phyloP scores from a whole-genome alignment of 2,888 invertebrate species.

The Rhogogaster chlorosoma region DNA sequence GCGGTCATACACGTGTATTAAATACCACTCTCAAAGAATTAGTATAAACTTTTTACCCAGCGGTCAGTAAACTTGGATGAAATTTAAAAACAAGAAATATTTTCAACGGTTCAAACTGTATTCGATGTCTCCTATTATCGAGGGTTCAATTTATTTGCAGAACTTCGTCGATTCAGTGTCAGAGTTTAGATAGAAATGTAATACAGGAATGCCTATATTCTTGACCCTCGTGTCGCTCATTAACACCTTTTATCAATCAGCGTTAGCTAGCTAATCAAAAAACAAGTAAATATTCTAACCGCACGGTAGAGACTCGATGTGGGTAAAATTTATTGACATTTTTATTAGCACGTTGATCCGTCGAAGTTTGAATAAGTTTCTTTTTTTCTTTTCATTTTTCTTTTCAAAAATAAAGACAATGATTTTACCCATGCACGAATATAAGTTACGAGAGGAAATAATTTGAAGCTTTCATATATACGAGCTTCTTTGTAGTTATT shows the following conservation, averaged over 20 bases:
- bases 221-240: not conserved
- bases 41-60: not conserved
- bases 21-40: not conserved
- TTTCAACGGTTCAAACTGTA: not conserved
- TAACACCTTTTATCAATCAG: conserved; percentile 29
- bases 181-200: not conserved
- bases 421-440: not conserved
- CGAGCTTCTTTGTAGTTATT: too few species aligned
- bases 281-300: not conserved
- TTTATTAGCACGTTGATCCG: not conserved
- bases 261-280: conserved; percentile 5
- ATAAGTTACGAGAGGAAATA: not conserved
- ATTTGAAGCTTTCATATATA: not conserved
- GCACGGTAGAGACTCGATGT: not conserved
- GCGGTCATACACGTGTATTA: not conserved
- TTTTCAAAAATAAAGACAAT: not conserved
- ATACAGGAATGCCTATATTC: not conserved
- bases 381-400: too few species aligned
- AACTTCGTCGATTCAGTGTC: not conserved
- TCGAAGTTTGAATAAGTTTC: not conserved
- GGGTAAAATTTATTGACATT: not conserved
- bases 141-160: not conserved
- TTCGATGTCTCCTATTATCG: not conserved
- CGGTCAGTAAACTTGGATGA: conserved; percentile 41
- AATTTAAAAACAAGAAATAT: not conserved